A percentile compares a stretch with the other conserved stretches of the same genome.
These are phyloP conservation scores for Dynastes hyllus DNA, from an alignment of 2,888 invertebrate genomes.

Conservation along the genomic window DNA sequence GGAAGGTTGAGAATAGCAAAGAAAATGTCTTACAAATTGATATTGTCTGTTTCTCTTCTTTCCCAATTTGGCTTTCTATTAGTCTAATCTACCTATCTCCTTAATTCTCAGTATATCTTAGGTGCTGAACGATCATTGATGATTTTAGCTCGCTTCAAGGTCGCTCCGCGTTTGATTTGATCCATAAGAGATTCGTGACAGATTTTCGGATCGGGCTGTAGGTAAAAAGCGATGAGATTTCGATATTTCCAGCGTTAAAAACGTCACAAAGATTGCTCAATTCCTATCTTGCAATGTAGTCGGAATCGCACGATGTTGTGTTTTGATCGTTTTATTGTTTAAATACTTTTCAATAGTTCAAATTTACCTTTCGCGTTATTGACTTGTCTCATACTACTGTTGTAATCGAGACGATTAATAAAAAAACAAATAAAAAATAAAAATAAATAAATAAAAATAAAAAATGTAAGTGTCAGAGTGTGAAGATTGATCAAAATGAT, in stretches of 20 bases:
- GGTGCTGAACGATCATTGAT: slow-evolving; percentile 92
- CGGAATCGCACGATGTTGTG: too few relatives aligned
- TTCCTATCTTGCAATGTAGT: too few relatives aligned
- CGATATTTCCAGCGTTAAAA: not conserved
- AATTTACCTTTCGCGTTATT: too few relatives aligned
- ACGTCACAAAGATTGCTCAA: not conserved
- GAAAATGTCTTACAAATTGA: not conserved
- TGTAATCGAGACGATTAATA: too few relatives aligned
- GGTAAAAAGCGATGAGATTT: slow-evolving; percentile 57
- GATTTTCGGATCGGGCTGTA: slow-evolving; percentile 83
- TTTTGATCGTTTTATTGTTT: too few relatives aligned
- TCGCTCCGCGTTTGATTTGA: slow-evolving; percentile 91
- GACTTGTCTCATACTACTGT: too few relatives aligned
- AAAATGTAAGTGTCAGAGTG: too few relatives aligned
- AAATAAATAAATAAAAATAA: too few relatives aligned
- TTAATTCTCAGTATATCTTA: slow-evolving; percentile 74
- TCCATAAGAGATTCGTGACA: slow-evolving; percentile 95
- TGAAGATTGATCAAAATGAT: too few relatives aligned
- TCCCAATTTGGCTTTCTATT: not conserved
- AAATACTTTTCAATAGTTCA: too few relatives aligned
- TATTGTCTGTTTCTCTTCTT: not conserved
- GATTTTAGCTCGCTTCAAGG: slow-evolving; percentile 83
- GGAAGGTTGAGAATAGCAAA: too few relatives aligned
- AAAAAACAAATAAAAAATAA: too few relatives aligned
- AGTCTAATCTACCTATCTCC: not conserved